Conservation (phyloP, 2,888 invertebrate genomes). For the Lasioglossum morio region DNA sequence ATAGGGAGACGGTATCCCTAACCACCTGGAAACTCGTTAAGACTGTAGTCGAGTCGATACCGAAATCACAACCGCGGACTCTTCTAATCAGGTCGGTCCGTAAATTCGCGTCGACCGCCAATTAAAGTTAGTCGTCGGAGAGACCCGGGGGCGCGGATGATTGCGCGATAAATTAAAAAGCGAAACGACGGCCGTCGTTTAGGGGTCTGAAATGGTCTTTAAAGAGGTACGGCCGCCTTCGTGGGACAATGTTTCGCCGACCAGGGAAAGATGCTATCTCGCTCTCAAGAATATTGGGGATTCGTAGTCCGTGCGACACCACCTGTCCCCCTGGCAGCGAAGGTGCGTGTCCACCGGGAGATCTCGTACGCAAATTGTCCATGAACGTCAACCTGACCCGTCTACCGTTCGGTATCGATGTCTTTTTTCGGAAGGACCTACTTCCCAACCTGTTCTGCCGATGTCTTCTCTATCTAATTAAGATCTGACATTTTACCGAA, state of each 20-base stretch:
- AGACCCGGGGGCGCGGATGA: background rate
- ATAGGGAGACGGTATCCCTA: background rate
- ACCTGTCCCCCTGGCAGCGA: conserved; percentile 12
- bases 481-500: background rate
- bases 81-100: background rate
- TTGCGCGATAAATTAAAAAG: conserved; percentile 33
- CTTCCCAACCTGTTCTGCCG: background rate
- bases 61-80: background rate
- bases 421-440: background rate
- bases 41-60: background rate
- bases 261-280: conserved; percentile 33
- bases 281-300: background rate
- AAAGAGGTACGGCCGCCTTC: conserved; percentile 22
- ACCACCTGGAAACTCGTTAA: background rate
- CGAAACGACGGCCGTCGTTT: conserved; percentile 8
- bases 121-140: conserved; percentile 17
- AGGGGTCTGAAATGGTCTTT: background rate
- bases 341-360: background rate
- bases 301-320: background rate
- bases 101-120: background rate
- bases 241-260: background rate
- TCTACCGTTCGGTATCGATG: background rate
- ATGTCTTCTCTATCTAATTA: background rate
- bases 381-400: background rate
- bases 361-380: background rate